These are phyloP conservation scores for Solen grandis DNA, from an alignment of 1,140 invertebrate species.

Conservation along the genomic window DNA sequence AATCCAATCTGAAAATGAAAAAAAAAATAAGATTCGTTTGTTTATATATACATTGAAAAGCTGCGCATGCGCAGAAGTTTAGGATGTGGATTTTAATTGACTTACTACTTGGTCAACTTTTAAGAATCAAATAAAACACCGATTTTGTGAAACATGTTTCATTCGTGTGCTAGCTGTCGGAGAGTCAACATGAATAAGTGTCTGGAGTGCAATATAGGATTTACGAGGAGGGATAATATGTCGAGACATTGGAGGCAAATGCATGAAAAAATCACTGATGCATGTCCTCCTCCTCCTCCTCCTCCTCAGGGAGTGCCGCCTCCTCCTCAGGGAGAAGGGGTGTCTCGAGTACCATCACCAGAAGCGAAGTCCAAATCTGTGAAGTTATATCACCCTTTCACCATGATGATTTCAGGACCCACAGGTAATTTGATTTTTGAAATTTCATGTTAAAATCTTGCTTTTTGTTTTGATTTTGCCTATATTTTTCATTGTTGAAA, in stretches of 20 bases:
- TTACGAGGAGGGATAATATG: background rate
- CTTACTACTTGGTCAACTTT: too few species aligned
- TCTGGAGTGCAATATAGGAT: background rate
- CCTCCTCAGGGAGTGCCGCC: background rate
- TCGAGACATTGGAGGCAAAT: background rate
- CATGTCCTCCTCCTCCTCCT: background rate
- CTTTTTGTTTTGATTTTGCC: background rate
- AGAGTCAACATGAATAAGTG: background rate
- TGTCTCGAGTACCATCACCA: background rate
- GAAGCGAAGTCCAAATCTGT: background rate
- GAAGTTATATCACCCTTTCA: background rate
- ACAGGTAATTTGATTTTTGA: background rate
- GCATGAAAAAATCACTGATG: slow-evolving; percentile 9
- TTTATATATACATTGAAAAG: too few species aligned
- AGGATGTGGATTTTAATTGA: too few species aligned
- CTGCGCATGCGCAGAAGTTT: too few species aligned
- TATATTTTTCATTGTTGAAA: background rate
- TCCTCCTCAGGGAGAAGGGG: background rate
- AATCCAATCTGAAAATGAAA: too few species aligned
- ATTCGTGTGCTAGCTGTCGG: background rate
- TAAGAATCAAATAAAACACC: too few species aligned
- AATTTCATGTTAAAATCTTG: background rate
- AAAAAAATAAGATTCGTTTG: too few species aligned
- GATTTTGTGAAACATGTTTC: too few species aligned
- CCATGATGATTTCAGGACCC: too few species aligned